Evolutionary conservation across 2,797 vertebrate species (phyloP), one percentile per base, ranked within the genome.

Genomic region (Sparus aurata): DNA sequence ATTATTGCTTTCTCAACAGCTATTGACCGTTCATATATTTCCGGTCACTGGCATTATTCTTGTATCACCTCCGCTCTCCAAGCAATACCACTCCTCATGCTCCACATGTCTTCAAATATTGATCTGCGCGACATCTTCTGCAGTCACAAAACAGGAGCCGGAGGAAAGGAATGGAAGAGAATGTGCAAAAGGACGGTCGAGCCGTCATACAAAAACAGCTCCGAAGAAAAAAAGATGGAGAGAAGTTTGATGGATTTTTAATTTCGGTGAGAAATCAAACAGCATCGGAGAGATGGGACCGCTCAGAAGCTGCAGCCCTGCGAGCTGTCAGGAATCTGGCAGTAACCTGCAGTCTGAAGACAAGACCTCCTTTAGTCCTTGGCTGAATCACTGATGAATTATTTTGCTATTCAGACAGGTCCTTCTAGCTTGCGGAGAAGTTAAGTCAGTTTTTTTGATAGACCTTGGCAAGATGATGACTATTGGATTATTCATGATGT

Each of bases 41-140:
- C 89, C 87, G 88, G 93, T 95, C 93, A 92, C 47, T 89, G 88
- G 70, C 85, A 57, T 93, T 91, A 85, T 63, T 87, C 74, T 61
- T 59, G 49, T 43, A 68, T 55, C 84, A 88, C 89, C 83, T 52
- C 75, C 70, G 11, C 75, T 75, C 57, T 52, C 59, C 5, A 50
- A 84, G 91, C 88, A 89, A 92, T 79, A 68, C 22, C 77, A 43
- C 84, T 89, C 77, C 76, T 79, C 86, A 85, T 86, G 92, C 91
- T 91, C 92, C 85, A 91, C 73, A 90, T 91, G 79, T 92, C 91
- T 88, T 89, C 89, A 93, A 90, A 91, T 93, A 93, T 92, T 91
- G 90, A 94, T 93, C 82, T 64, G 74, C 38, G 47, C 58, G 27
- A 74, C n/a, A 66, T 84, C 73, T 69, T 83, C 80, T 46, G 57